Percentiles rank a stretch among this genome's conserved stretches.
Conservation (phyloP, 1,140 invertebrate genomes). For the Drosophila cardini region DNA sequence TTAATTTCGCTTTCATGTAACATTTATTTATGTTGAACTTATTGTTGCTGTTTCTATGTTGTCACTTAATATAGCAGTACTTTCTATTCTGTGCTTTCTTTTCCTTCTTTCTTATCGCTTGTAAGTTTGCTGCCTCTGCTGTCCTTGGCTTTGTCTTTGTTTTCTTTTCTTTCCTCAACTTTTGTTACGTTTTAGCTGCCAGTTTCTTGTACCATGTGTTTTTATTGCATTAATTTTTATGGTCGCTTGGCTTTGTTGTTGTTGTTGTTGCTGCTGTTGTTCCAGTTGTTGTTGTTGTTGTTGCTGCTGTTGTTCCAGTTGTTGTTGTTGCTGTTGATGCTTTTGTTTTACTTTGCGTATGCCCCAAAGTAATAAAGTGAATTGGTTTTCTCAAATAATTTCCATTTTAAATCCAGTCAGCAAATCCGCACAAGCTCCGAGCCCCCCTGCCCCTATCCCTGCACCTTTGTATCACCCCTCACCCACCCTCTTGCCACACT, state of each 20-base stretch:
- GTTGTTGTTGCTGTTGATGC: conserved; percentile 47
- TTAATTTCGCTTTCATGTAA: not conserved
- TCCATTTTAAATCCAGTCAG: conserved; percentile 82
- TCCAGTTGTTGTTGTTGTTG: conserved; percentile 31
- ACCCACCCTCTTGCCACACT: not conserved
- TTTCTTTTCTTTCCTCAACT: conserved; percentile 23
- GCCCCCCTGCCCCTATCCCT: not conserved
- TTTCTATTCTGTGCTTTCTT: not conserved
- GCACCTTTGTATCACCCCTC: not conserved
- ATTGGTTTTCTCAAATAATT: conserved; percentile 82
- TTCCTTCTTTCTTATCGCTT: conserved; percentile 2
- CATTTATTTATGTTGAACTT: conserved; percentile 3
- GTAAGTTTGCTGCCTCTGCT: conserved; percentile 21
- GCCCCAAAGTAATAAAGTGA: conserved; percentile 82
- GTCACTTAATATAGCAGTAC: conserved; percentile 3
- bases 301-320: no score
- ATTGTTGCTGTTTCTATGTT: conserved; percentile 1
- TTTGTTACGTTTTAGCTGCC: conserved; percentile 41
- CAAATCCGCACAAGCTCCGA: conserved; percentile 70
- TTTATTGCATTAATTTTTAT: conserved; percentile 84
- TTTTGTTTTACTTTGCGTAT: conserved; percentile 82
- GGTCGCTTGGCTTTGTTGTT: conserved; percentile 64
- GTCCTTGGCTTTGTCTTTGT: conserved; percentile 5
- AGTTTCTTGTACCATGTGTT: conserved; percentile 66
- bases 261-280: conserved; percentile 32